Percentiles rank a stretch among this genome's conserved stretches.
phyloP scores from a whole-genome alignment of 2,888 invertebrate species.

The Nomada goodeniana region DNA sequence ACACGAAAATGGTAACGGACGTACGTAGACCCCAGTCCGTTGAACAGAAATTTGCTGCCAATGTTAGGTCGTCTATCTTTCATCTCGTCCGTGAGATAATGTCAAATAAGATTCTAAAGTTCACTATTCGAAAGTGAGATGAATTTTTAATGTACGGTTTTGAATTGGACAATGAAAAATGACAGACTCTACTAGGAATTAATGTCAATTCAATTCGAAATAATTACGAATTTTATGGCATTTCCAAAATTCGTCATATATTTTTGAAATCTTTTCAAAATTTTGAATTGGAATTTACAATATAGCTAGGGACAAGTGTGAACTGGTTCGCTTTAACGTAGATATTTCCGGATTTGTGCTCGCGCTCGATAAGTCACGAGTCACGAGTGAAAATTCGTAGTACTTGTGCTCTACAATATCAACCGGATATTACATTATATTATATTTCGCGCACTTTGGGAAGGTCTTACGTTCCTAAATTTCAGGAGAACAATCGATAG shows the following conservation, averaged over 20 bases:
- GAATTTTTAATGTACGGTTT: background rate
- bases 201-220: background rate
- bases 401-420: background rate
- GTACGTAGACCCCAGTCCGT: too few relatives aligned
- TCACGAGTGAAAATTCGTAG: background rate
- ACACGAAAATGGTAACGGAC: too few relatives aligned
- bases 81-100: background rate
- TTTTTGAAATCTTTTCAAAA: background rate
- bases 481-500: background rate
- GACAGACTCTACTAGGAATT: background rate
- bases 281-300: constrained; percentile 10
- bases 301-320: constrained; percentile 10
- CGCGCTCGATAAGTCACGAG: constrained; percentile 14
- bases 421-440: background rate
- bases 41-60: too few relatives aligned
- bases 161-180: background rate
- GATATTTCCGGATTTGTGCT: constrained; percentile 2
- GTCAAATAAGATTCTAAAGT: constrained; percentile 3
- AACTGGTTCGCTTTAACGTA: constrained; percentile 10
- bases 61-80: too few relatives aligned
- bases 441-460: background rate
- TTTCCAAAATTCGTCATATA: background rate
- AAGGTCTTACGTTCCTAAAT: background rate
- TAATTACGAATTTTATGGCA: background rate
- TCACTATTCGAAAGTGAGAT: constrained; percentile 8